These are phyloP conservation scores for Xyrauchen texanus DNA, from an alignment of 2,113 vertebrate genomes.

Conservation along the genomic window DNA sequence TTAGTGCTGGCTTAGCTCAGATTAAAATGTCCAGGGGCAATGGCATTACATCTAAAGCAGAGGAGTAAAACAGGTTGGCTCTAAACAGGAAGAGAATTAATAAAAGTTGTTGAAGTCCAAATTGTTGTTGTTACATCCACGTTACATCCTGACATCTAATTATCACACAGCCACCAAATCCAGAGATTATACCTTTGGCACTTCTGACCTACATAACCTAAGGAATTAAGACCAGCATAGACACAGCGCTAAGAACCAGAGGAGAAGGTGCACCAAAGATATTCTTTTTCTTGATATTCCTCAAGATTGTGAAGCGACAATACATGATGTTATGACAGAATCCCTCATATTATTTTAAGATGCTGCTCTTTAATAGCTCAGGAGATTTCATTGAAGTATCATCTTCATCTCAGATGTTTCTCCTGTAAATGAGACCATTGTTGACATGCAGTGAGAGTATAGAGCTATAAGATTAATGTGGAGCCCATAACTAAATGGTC, in stretches of 20 bases:
- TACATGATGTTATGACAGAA: not conserved
- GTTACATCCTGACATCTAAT: slow-evolving; percentile 5
- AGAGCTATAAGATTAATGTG: too few relatives aligned
- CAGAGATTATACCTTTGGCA: slow-evolving; percentile 23
- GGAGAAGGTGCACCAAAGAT: slow-evolving; percentile 13
- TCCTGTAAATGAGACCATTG: too few relatives aligned
- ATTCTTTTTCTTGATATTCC: not conserved
- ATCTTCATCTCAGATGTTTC: too few relatives aligned
- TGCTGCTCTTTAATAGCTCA: too few relatives aligned
- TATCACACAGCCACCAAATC: slow-evolving; percentile 12
- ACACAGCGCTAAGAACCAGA: not conserved
- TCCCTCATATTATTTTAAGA: too few relatives aligned
- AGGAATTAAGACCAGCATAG: slow-evolving; percentile 12
- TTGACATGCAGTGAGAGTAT: too few relatives aligned
- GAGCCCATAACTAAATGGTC: too few relatives aligned
- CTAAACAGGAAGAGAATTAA: slow-evolving; percentile 13
- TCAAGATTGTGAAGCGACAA: slow-evolving; percentile 17
- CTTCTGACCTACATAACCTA: slow-evolving; percentile 2
- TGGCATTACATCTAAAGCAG: slow-evolving; percentile 41
- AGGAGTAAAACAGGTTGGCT: slow-evolving; percentile 17
- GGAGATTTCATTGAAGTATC: too few relatives aligned
- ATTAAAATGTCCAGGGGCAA: slow-evolving; percentile 42
- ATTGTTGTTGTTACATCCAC: slow-evolving; percentile 13
- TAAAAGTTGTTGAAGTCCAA: not conserved
- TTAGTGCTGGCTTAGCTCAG: slow-evolving; percentile 46